These are phyloP conservation scores for Hephaestus fuliginosus DNA, from an alignment of 2,797 vertebrate species.

Conservation along the genomic window DNA sequence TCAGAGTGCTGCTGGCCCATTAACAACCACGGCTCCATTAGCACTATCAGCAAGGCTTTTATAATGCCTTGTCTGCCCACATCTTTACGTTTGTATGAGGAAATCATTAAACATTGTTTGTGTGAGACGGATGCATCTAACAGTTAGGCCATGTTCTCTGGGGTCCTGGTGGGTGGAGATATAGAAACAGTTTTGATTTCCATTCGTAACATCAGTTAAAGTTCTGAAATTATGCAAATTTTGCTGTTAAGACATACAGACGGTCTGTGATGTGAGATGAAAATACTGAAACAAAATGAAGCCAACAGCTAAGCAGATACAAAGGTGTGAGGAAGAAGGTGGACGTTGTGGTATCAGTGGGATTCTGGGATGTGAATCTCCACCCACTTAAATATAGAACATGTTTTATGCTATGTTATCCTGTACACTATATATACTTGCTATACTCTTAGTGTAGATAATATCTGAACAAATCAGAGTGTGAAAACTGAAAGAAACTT, in stretches of 20 bases:
- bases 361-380: neutral
- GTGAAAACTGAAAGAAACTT: neutral
- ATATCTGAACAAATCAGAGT: no score
- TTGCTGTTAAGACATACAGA: slow-evolving; percentile 3
- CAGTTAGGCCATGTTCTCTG: slow-evolving; percentile 59
- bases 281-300: neutral
- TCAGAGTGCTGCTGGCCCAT: slow-evolving; percentile 85
- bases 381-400: neutral
- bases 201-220: slow-evolving; percentile 33
- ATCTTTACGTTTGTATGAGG: slow-evolving; percentile 83
- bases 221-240: slow-evolving; percentile 18
- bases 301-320: no score
- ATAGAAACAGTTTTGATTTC: slow-evolving; percentile 57
- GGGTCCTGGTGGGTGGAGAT: slow-evolving; percentile 62
- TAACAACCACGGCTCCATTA: slow-evolving; percentile 87
- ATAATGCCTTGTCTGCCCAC: slow-evolving; percentile 81
- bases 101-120: slow-evolving; percentile 85
- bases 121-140: slow-evolving; percentile 77
- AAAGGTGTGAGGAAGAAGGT: neutral
- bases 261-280: neutral
- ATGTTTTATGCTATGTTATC: neutral
- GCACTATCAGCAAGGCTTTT: slow-evolving; percentile 85
- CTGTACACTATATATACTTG: neutral
- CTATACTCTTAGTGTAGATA: no score
- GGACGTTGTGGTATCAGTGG: neutral